These are phyloP conservation scores for Drosophila equinoxialis DNA, from an alignment of 1,140 invertebrate species.

Conservation along the genomic window DNA sequence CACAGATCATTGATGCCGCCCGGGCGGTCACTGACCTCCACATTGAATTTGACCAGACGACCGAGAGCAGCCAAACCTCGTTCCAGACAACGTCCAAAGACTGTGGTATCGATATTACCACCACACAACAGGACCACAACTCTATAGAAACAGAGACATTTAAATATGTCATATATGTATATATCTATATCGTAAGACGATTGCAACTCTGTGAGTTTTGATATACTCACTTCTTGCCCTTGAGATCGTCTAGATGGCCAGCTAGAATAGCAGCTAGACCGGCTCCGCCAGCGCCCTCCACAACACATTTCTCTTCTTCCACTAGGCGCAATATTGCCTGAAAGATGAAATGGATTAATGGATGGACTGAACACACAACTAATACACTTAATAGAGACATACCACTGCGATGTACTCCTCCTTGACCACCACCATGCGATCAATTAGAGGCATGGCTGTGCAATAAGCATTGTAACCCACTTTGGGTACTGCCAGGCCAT, in stretches of 20 bases:
- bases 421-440: conserved; percentile 92
- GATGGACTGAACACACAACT: no score
- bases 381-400: no score
- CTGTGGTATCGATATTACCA: conserved; percentile 97
- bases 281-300: conserved; percentile 95
- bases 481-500: conserved; percentile 95
- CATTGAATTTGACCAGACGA: conserved; percentile 92
- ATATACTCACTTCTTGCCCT: conserved; percentile 90
- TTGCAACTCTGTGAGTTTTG: neutral
- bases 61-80: conserved; percentile 95
- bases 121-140: conserved; percentile 93
- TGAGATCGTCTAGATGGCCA: conserved; percentile 91
- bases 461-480: conserved; percentile 95
- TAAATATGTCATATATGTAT: neutral
- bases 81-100: conserved; percentile 94
- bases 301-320: conserved; percentile 96
- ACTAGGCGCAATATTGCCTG: conserved; percentile 91
- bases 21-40: conserved; percentile 93
- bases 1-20: conserved; percentile 95
- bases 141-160: conserved; percentile 35
- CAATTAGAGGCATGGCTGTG: conserved; percentile 90
- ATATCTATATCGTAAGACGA: no score
- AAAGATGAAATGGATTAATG: no score
- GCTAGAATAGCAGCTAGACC: conserved; percentile 94
- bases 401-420: conserved; percentile 93